A percentile compares a stretch with the other conserved stretches of the same genome.
These are phyloP conservation scores for Ichneumon xanthorius DNA, from an alignment of 2,888 invertebrate species.

Conservation along the genomic window DNA sequence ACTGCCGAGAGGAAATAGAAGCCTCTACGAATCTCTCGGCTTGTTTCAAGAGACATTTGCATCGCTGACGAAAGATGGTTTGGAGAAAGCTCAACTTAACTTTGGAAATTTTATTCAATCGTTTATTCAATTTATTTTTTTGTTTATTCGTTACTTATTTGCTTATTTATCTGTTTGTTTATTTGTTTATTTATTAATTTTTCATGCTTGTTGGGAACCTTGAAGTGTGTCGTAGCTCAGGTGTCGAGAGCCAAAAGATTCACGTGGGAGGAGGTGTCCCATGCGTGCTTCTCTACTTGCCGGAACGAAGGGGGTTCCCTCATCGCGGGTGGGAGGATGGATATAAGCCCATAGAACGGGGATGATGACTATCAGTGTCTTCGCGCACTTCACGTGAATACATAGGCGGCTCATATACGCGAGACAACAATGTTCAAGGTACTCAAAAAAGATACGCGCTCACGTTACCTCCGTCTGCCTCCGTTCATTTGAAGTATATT, in stretches of 20 bases:
- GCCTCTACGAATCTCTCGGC: not conserved
- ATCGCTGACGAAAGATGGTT: conserved; percentile 12
- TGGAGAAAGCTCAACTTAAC: not conserved
- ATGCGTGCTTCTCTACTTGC: conserved; percentile 59
- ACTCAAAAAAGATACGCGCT: conserved; percentile 64
- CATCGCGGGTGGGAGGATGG: conserved; percentile 81
- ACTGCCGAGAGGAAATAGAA: not conserved
- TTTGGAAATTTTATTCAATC: not conserved
- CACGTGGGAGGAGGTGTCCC: conserved; percentile 28
- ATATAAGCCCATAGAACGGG: conserved; percentile 83
- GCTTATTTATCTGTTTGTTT: not conserved
- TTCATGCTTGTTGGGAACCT: not conserved
- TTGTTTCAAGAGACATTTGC: conserved; percentile 12
- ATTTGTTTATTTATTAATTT: conserved; percentile 3
- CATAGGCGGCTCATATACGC: conserved; percentile 69
- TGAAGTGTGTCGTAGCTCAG: conserved; percentile 18
- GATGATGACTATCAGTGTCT: conserved; percentile 84
- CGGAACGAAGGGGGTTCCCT: conserved; percentile 72
- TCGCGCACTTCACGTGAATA: conserved; percentile 79
- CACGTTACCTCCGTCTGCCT: not conserved
- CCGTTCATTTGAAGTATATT: not conserved
- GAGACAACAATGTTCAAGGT: conserved; percentile 81
- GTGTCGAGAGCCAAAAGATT: conserved; percentile 31
- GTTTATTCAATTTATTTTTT: not conserved
- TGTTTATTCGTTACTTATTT: not conserved